A percentile compares a stretch with the other conserved stretches of the same genome.
These are phyloP conservation scores for Drosophila subpulchrella DNA, from an alignment of 1,140 invertebrate genomes.

Conservation along the genomic window DNA sequence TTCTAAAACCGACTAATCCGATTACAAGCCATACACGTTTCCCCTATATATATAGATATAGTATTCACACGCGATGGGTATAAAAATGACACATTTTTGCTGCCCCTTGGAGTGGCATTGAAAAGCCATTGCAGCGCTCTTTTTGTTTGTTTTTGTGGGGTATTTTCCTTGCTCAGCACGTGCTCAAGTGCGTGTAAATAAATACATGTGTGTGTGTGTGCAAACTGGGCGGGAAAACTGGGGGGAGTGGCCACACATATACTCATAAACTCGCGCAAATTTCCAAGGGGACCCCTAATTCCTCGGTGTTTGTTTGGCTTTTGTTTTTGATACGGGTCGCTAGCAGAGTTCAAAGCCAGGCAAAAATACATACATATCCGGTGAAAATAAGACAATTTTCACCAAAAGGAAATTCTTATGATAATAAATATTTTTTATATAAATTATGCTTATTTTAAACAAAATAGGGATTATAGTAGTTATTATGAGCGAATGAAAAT, in stretches of 20 bases:
- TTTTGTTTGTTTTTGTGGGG: slow-evolving; percentile 44
- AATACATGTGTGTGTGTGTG: slow-evolving; percentile 26
- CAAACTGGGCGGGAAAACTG: background rate
- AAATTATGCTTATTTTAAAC: background rate
- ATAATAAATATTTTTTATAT: background rate
- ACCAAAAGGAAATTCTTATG: background rate
- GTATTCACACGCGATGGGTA: background rate
- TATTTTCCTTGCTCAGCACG: slow-evolving; percentile 63
- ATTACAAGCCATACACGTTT: slow-evolving; percentile 24
- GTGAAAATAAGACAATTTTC: background rate
- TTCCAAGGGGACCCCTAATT: slow-evolving; percentile 27
- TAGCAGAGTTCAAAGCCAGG: slow-evolving; percentile 58
- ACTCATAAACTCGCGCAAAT: slow-evolving; percentile 17
- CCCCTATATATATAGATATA: slow-evolving; percentile 9
- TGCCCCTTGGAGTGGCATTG: slow-evolving; percentile 45
- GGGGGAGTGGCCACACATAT: slow-evolving; percentile 8
- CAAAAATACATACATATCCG: slow-evolving; percentile 14
- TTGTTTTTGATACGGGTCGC: slow-evolving; percentile 63
- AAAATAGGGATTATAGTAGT: no score
- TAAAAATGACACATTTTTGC: slow-evolving; percentile 40
- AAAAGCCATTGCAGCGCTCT: slow-evolving; percentile 67
- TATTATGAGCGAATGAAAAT: no score
- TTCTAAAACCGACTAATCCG: slow-evolving; percentile 31
- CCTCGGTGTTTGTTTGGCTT: slow-evolving; percentile 43
- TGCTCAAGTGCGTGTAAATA: slow-evolving; percentile 77